phyloP scores from a whole-genome alignment of 1,140 invertebrate species.

The Aphelinus atriplicis region DNA sequence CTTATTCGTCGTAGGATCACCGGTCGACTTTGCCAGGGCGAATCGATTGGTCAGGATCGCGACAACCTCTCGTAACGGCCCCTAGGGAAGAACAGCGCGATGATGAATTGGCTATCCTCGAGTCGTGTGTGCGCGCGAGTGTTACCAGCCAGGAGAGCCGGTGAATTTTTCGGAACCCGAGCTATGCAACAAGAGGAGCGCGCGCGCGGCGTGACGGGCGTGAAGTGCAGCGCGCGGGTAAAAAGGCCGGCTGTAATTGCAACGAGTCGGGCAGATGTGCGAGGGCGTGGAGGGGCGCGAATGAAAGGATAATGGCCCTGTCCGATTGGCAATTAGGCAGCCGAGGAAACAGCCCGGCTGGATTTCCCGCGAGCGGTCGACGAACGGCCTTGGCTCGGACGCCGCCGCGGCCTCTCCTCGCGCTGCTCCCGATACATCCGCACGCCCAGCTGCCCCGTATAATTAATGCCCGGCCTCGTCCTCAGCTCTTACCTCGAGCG shows the following conservation, averaged over 20 bases:
- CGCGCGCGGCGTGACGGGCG: neutral
- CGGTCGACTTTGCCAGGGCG: too few species aligned
- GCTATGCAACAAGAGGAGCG: neutral
- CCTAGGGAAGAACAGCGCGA: too few species aligned
- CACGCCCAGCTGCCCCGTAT: neutral
- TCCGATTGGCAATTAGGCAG: conserved; percentile 28
- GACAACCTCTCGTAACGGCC: too few species aligned
- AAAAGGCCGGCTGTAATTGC: conserved; percentile 25
- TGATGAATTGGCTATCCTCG: too few species aligned
- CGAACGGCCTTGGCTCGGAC: conserved; percentile 34
- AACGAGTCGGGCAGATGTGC: conserved; percentile 8
- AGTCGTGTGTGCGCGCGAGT: too few species aligned
- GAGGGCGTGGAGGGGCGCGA: conserved; percentile 17
- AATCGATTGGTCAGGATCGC: too few species aligned
- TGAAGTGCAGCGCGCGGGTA: neutral
- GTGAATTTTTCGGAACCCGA: neutral
- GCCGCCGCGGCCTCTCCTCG: neutral
- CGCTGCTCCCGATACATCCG: conserved; percentile 11
- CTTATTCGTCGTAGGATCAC: too few species aligned
- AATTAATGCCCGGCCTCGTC: too few species aligned
- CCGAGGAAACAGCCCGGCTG: conserved; percentile 12
- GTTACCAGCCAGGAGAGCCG: too few species aligned
- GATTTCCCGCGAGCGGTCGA: conserved; percentile 17
- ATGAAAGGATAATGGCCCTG: conserved; percentile 33
- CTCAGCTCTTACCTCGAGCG: too few species aligned